Percentiles rank a stretch among this genome's conserved stretches.
These are phyloP conservation scores for Brachyalestes nurse DNA, from an alignment of 2,797 vertebrate species.

Conservation along the genomic window DNA sequence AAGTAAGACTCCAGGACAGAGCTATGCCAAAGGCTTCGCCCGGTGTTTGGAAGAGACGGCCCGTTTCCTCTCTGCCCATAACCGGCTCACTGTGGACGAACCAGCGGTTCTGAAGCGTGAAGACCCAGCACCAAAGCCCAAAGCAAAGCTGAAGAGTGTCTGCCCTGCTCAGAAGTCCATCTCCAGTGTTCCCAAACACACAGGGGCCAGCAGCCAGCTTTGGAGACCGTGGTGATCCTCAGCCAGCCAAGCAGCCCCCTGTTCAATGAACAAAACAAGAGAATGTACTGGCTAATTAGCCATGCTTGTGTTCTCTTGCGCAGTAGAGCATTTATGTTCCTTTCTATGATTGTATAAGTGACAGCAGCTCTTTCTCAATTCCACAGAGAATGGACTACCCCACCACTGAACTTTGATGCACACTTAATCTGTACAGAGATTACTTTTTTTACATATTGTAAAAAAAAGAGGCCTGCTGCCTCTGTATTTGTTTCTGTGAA, in stretches of 20 bases:
- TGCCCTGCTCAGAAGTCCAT: conserved; percentile 10
- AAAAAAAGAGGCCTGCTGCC: conserved; percentile 32
- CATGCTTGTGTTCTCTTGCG: conserved; percentile 28
- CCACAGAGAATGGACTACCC: conserved; percentile 44
- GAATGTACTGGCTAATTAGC: conserved; percentile 18
- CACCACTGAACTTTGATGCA: conserved; percentile 20
- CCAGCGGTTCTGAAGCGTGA: conserved; percentile 62
- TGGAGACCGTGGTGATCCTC: conserved; percentile 74
- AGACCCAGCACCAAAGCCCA: conserved; percentile 19
- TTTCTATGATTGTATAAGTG: conserved; percentile 40
- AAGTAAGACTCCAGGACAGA: conserved; percentile 59
- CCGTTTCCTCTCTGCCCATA: conserved; percentile 68
- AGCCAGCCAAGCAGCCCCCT: not conserved
- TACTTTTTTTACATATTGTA: conserved; percentile 59
- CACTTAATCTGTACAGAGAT: conserved; percentile 50
- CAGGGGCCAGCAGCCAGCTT: conserved; percentile 15
- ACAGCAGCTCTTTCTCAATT: conserved; percentile 38
- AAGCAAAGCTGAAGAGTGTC: not conserved
- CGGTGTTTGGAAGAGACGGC: conserved; percentile 69
- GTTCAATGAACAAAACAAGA: conserved; percentile 2
- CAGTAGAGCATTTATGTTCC: conserved; percentile 47
- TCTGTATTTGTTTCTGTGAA: conserved; percentile 40
- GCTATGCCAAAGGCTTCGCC: conserved; percentile 71
- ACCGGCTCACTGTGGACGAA: conserved; percentile 63
- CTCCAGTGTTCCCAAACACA: not conserved